Evolutionary conservation across 92 coral and sea anemone genomes (phyloP), one percentile per base, ranked within the genome.

Genomic region (Nematostella vectensis): DNA sequence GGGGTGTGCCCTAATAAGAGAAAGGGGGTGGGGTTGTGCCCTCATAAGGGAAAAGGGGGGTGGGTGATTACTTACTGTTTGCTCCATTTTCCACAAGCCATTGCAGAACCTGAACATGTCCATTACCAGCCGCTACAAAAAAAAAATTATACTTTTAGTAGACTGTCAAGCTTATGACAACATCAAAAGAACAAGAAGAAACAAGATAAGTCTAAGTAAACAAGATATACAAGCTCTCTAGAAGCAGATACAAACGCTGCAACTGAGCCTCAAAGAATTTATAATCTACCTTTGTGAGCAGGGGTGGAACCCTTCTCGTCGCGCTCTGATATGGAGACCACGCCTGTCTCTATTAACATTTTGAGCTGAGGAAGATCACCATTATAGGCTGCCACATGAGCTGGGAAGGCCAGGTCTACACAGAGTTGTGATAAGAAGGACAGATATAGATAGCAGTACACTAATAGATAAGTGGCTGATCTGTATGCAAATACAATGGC

Each of bases 61-160:
- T n/a, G n/a, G n/a, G n/a, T n/a, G n/a, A n/a, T n/a, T 11, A 89
- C 96, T 78, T 68, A 91, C 95, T 61, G 62, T 91, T 88, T 1
- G 98, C 80, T 52, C 98, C 98, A 61, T 91, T 85, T 27, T 91
- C 98, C 1, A 91, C 83, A 69, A 91, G 69, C 98, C 98, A 91
- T 28, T 91, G 98, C 10, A 91, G 64, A 9, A 87, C 71, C 45
- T 91, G 88, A 8, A 91, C 95, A 55, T 85, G 98, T 13, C 98
- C 88, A 59, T 91, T 91, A 1, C 98, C 98, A 4, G 98, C 95
- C 57, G 98, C 98, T 91, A 68, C 2, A 60, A 6, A 17, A 19
- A 45, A 45, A 17, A 17, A 33, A 33, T 33, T 6, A 33, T n/a
- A n/a, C n/a, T n/a, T n/a, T n/a, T n/a, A n/a, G n/a, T n/a, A n/a